Evolutionary conservation across 2,113 vertebrate species (phyloP).

Genomic region (Osmerus eperlanus): DNA sequence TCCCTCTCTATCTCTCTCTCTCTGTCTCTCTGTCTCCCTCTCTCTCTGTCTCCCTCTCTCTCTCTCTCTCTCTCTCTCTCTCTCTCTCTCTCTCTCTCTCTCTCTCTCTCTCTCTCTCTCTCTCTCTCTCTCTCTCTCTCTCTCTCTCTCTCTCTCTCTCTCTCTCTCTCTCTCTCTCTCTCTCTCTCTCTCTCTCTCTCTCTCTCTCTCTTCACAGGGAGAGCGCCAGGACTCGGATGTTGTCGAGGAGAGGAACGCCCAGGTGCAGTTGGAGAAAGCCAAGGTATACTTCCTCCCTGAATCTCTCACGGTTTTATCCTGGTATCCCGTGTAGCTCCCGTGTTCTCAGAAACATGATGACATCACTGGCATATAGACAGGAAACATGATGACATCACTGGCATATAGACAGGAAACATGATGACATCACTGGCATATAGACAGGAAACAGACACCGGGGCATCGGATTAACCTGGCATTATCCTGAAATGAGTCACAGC

Average conservation of each 20-base stretch:
- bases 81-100: neutral
- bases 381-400: slow-evolving; percentile 20
- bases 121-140: neutral
- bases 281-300: slow-evolving; percentile 75
- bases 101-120: neutral
- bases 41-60: neutral
- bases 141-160: neutral
- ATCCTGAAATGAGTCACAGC: slow-evolving; percentile 33
- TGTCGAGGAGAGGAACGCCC: slow-evolving; percentile 93
- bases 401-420: too few species aligned
- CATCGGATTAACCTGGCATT: slow-evolving; percentile 35
- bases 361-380: slow-evolving; percentile 20
- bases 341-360: neutral
- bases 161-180: neutral
- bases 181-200: neutral
- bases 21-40: neutral
- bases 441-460: slow-evolving; percentile 40
- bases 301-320: slow-evolving; percentile 20
- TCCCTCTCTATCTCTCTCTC: neutral
- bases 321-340: neutral
- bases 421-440: slow-evolving; percentile 20
- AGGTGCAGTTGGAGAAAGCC: slow-evolving; percentile 96
- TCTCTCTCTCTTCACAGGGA: slow-evolving; percentile 70
- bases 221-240: slow-evolving; percentile 94
- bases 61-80: neutral